Evolutionary conservation across 2,888 invertebrate species (phyloP).

Genomic region (Dryadula phaetusa): DNA sequence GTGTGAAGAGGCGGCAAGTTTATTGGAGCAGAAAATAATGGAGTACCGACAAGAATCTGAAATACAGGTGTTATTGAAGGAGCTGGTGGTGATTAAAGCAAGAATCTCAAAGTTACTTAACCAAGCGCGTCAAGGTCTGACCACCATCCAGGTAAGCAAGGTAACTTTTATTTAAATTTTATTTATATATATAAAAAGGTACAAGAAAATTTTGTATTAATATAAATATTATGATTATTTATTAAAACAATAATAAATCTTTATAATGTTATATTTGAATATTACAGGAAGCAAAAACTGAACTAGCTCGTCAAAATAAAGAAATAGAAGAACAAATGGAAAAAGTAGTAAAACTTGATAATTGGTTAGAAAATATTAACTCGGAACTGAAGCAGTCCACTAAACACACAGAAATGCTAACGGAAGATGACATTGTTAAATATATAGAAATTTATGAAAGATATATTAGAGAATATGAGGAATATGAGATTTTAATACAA

Average conservation of each 20-base stretch:
- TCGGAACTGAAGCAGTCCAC: slow-evolving; percentile 76
- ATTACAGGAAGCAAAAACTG: slow-evolving; percentile 73
- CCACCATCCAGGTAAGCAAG: slow-evolving; percentile 81
- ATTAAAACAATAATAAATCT: background rate
- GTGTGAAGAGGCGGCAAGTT: slow-evolving; percentile 87
- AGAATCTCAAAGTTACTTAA: slow-evolving; percentile 87
- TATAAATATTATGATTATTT: background rate
- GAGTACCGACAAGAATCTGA: slow-evolving; percentile 87
- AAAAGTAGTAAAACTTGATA: slow-evolving; percentile 74
- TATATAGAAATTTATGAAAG: slow-evolving; percentile 79
- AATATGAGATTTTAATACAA: slow-evolving; percentile 73
- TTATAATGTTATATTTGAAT: background rate
- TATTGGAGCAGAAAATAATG: slow-evolving; percentile 86
- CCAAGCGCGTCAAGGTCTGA: slow-evolving; percentile 88
- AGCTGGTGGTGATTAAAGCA: slow-evolving; percentile 85
- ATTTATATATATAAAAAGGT: background rate
- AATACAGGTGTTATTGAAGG: slow-evolving; percentile 82
- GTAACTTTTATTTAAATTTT: slow-evolving; percentile 55
- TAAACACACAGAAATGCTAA: slow-evolving; percentile 63
- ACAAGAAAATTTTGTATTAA: too few species aligned
- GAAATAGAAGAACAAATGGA: slow-evolving; percentile 72
- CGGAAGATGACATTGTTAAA: slow-evolving; percentile 72
- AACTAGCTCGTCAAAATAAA: slow-evolving; percentile 68
- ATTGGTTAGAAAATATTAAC: slow-evolving; percentile 80
- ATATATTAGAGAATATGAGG: slow-evolving; percentile 76